A percentile compares a stretch with the other conserved stretches of the same genome.
Conservation (phyloP, 2,888 invertebrate genomes). For the Malacosoma neustria region DNA sequence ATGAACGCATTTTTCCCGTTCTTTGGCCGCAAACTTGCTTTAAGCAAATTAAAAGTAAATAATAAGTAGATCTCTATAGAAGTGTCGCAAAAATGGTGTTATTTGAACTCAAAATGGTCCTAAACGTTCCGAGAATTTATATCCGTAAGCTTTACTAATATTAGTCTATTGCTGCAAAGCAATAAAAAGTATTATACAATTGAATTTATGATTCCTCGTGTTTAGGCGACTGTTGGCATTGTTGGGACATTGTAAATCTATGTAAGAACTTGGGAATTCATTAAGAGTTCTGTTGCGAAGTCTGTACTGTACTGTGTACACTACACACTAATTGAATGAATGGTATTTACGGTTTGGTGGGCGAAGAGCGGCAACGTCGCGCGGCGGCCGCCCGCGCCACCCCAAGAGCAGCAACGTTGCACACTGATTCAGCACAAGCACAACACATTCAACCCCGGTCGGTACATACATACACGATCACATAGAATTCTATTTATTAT, state of each 20-base stretch:
- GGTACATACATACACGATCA: not conserved
- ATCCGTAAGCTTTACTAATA: no score
- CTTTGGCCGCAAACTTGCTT: no score
- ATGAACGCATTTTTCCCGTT: no score
- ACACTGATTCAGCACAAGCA: slow-evolving; percentile 67
- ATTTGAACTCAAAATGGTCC: no score
- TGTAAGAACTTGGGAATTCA: slow-evolving; percentile 31
- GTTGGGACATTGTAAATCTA: slow-evolving; percentile 15
- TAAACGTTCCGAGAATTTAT: no score
- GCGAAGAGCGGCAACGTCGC: slow-evolving; percentile 46
- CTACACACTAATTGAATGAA: slow-evolving; percentile 54
- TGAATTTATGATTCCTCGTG: no score
- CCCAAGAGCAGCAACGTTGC: slow-evolving; percentile 52
- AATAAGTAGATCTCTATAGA: no score
- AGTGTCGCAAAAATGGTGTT: no score
- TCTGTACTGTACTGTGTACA: slow-evolving; percentile 4
- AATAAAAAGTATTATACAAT: no score
- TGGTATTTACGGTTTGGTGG: slow-evolving; percentile 44
- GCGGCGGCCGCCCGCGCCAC: slow-evolving; percentile 47
- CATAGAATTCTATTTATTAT: not conserved
- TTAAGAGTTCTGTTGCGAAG: slow-evolving; percentile 26
- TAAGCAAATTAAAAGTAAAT: no score
- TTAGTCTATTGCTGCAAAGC: no score
- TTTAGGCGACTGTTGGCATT: slow-evolving; percentile 5
- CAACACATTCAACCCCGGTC: slow-evolving; percentile 37